phyloP scores from a whole-genome alignment of 2,113 vertebrate species.

The Trachemys scripta region DNA sequence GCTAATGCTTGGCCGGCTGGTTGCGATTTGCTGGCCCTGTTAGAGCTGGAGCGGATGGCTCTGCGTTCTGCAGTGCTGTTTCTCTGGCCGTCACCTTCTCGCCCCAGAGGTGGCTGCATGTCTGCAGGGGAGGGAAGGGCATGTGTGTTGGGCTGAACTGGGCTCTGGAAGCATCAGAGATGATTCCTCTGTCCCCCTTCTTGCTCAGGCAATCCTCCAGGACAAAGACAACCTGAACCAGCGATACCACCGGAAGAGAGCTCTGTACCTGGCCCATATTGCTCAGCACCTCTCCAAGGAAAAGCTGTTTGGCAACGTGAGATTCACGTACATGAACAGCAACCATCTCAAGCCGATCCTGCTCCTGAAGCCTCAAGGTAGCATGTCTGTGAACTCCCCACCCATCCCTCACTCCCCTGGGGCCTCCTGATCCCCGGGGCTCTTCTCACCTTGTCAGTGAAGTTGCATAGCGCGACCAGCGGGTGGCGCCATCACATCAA shows the following conservation, averaged over 20 bases:
- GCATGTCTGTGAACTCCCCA: not conserved
- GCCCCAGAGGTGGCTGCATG: not conserved
- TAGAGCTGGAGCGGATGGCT: rapidly evolving
- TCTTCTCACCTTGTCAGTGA: not conserved
- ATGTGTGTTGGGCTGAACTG: rapidly evolving
- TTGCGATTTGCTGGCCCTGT: not conserved
- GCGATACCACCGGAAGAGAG: slow-evolving; percentile 94
- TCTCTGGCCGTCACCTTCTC: not conserved
- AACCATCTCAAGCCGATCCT: slow-evolving; percentile 91
- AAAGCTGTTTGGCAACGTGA: slow-evolving; percentile 84
- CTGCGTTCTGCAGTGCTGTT: not conserved
- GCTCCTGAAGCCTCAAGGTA: slow-evolving; percentile 89
- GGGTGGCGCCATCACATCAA: rapidly evolving
- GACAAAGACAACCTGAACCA: slow-evolving; percentile 94
- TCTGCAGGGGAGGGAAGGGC: not conserved
- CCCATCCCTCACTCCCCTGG: not conserved
- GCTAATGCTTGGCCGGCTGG: not conserved
- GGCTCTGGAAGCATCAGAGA: rapidly evolving
- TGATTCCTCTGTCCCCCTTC: not conserved
- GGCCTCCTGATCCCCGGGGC: not conserved
- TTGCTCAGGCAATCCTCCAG: slow-evolving; percentile 88
- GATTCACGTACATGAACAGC: slow-evolving; percentile 90
- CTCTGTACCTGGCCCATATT: slow-evolving; percentile 90
- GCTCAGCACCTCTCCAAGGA: slow-evolving; percentile 84
- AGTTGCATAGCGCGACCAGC: not conserved